Percentiles rank a stretch among this genome's conserved stretches.
These are phyloP conservation scores for Philypnodon macrostomus DNA, from an alignment of 2,797 vertebrate species.

Conservation along the genomic window DNA sequence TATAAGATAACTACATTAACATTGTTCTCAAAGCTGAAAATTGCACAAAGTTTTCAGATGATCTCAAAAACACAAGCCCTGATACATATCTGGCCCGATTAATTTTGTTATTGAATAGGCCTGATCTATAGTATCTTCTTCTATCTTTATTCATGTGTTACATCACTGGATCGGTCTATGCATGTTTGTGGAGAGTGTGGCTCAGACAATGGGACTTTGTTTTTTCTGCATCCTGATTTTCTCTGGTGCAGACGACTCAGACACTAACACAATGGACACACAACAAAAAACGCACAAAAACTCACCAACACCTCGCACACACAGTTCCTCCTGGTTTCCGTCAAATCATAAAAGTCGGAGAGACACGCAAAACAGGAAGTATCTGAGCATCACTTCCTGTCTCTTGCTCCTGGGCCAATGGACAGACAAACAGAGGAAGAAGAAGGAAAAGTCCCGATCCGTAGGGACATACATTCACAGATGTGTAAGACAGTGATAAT, in stretches of 20 bases:
- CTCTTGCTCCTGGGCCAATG: slow-evolving; percentile 1
- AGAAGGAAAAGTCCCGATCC: not conserved
- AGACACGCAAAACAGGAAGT: slow-evolving; percentile 94
- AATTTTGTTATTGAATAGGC: too few species aligned
- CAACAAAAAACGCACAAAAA: slow-evolving; percentile 13
- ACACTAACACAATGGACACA: slow-evolving; percentile 19
- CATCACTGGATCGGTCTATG: slow-evolving; percentile 49
- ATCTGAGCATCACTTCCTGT: slow-evolving; percentile 81
- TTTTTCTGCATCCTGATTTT: slow-evolving; percentile 67
- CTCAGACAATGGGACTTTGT: slow-evolving; percentile 70
- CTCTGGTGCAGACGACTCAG: slow-evolving; percentile 40
- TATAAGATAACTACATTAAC: too few species aligned
- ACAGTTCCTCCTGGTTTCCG: slow-evolving; percentile 59
- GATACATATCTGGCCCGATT: too few species aligned
- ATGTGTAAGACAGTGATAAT: not conserved
- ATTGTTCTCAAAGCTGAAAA: too few species aligned
- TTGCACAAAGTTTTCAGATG: too few species aligned
- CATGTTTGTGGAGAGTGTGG: slow-evolving; percentile 55
- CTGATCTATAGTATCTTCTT: too few species aligned
- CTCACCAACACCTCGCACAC: slow-evolving; percentile 36
- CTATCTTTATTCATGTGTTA: slow-evolving; percentile 37
- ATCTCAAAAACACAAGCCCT: too few species aligned
- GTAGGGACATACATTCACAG: not conserved
- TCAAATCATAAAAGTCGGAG: slow-evolving; percentile 68
- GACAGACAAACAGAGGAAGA: slow-evolving; percentile 3